Evolutionary conservation across 2,888 invertebrate genomes (phyloP), one percentile per base, ranked within the genome.

Genomic region (Allolobophora icterica): DNA sequence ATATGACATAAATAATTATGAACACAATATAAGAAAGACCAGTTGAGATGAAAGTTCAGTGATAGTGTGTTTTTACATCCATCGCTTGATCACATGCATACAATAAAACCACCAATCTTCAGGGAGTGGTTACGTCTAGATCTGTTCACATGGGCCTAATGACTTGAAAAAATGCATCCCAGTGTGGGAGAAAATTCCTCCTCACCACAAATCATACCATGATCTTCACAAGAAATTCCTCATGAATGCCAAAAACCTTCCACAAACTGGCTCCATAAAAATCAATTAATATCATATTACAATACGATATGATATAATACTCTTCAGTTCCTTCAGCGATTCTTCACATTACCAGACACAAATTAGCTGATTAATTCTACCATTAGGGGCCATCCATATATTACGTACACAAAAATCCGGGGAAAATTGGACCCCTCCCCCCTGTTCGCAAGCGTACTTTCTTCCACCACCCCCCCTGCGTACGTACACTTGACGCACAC

Each of bases 21-120:
- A 71, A 71, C 30, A 71, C 71, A 71, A 71, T 71, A 71, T n/a
- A 71, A 24, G 52, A 52, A 52, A 24, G 71, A n/a, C n/a, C 71
- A 71, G 71, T n/a, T 11, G n/a, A 71, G 71, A 71, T 71, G n/a
- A 71, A n/a, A 71, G n/a, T 71, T 71, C 71, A 71, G 71, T n/a
- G 30, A 71, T 71, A 71, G 11, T n/a, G 52, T 58, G 8, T n/a
- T 71, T 71, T 8, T 71, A 71, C 30, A 71, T 71, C 30, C 30
- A 71, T 30, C 8, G n/a, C 30, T 71, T n/a, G 30, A 71, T n/a
- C 71, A 71, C 71, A 71, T 71, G 6, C n/a, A 71, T 13, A 71
- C n/a, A 45, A 45, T n/a, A 17, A 30, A 71, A 71, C 71, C n/a
- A 71, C 30, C 30, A n/a, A n/a, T n/a, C 11, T 71, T n/a, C n/a